Base-by-base conservation (phyloP, 2,113 vertebrate species). In the Cariama cristata region DNA sequence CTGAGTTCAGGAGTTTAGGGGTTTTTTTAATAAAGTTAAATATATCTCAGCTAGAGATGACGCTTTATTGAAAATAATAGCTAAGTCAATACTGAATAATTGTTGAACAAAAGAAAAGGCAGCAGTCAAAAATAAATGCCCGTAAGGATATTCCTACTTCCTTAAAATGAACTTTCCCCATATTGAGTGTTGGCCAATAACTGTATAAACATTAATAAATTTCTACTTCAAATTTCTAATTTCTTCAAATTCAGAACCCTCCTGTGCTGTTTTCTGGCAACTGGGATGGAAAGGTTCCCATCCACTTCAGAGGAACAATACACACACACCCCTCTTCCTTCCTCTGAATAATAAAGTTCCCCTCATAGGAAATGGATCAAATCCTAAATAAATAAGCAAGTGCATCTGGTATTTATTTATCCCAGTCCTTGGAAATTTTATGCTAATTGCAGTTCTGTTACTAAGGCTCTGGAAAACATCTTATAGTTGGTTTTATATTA, bases 371-470 rank as follows among this genome's bases (percentile, higher is more conserved):
- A 97, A 72, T 26, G 20, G 73, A 95, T 87, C 76, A 89, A 91
- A 91, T 68, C 35, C 64, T 87, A 97, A 92, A 90, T 79, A 92
- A 95, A 90, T 73, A 96, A 94, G 73, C 79, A 90, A 93, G 55
- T 4, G 0, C 80, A 89, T 86, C 88, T 92, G 69, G 80, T 92
- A 94, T 96, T 94, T 93, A 88, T 79, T 93, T 91, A 90, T 87
- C 73, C 17, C n/a, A 50, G 79, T 77, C 82, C 58, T 66, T 83
- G 44, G 73, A 92, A 96, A 89, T 87, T 44, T 87, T 79, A 76
- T 85, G 89, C 58, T 96, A 93, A 95, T 90, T 80, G 58, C 49
- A 58, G 45, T 79, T 89, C 86, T 92, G 83, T 89, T 64, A 72
- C 44, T 72, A 82, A 79, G 81, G 68, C 33, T 93, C 86, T 86